Conservation (phyloP, 2,888 invertebrate species). For the Tribolium freemani region DNA sequence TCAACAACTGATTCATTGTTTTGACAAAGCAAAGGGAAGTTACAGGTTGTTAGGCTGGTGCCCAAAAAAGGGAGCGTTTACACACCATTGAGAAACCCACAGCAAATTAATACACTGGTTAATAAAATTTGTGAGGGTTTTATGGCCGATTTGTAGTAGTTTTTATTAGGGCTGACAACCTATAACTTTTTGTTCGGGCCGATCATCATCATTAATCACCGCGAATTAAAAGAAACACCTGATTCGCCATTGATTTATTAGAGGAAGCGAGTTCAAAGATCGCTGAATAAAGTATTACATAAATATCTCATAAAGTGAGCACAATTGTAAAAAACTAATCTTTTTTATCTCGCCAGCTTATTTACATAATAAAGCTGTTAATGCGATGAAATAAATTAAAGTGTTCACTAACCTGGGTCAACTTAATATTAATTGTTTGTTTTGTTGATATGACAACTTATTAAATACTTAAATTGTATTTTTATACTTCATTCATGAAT, state of each 20-base stretch:
- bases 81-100: neutral
- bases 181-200: neutral
- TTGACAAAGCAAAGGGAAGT: conserved; percentile 6
- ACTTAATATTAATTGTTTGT: conserved; percentile 51
- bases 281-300: conserved; percentile 10
- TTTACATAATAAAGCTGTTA: conserved; percentile 44
- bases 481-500: conserved; percentile 56
- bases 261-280: conserved; percentile 36
- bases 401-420: conserved; percentile 43
- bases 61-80: conserved; percentile 13
- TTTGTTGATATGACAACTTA: conserved; percentile 59
- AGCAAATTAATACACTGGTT: neutral
- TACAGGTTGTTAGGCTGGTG: neutral
- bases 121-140: neutral
- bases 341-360: conserved; percentile 42
- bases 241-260: conserved; percentile 28
- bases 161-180: neutral
- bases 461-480: conserved; percentile 52
- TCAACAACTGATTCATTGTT: conserved; percentile 14
- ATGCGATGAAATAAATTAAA: conserved; percentile 43
- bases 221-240: conserved; percentile 22
- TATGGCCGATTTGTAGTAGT: neutral
- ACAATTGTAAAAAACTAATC: conserved; percentile 44
- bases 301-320: conserved; percentile 26
- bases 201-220: conserved; percentile 17